Evolutionary conservation across 1,140 invertebrate genomes (phyloP), one percentile per base, ranked within the genome.

Genomic region (Drosophila miranda): DNA sequence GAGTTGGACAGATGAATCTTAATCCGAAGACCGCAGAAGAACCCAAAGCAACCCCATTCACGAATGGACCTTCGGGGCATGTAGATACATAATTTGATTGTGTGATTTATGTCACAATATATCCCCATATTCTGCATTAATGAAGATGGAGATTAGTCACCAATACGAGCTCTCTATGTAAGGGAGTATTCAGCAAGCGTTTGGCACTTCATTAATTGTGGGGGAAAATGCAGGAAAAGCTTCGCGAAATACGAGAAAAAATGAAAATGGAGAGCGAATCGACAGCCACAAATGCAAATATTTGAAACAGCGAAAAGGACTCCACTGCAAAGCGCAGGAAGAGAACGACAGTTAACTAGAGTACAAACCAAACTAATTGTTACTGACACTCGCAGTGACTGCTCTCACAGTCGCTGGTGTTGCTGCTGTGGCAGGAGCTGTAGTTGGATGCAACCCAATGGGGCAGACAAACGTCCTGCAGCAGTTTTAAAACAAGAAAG

Each of bases 361-460:
- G 54, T 66, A 64, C 70, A 82, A 86, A 63, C 66, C 63, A 72
- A 75, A 86, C 86, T 87, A 88, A 87, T 87, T 87, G 82, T 87
- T 86, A 86, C 82, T 78, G 82, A 86, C 82, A 86, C 82, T 86
- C 69, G 56, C 69, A 74, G 71, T 61, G 54, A 9, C 59, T 13
- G 34, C 34, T 38, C 9, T 9, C 8, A 34, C 9, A 34, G 30
- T 34, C 57, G 28, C 1, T 28, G 28, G 0, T 8, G 28, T 0
- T 28, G 28, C 7, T 28, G 8, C 28, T 30, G 28, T 7, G 45
- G 67, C 53, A 14, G 19, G 16, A 38, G 50, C 30, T 28, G 60
- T 23, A 28, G 41, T 55, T 46, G 21, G 9, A 3, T 38, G 34
- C 34, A 13, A 38, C 34, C 50, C 44, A n/a, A 16, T 26, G n/a